Conservation (phyloP, 1,140 invertebrate genomes). For the Argopecten irradians region DNA sequence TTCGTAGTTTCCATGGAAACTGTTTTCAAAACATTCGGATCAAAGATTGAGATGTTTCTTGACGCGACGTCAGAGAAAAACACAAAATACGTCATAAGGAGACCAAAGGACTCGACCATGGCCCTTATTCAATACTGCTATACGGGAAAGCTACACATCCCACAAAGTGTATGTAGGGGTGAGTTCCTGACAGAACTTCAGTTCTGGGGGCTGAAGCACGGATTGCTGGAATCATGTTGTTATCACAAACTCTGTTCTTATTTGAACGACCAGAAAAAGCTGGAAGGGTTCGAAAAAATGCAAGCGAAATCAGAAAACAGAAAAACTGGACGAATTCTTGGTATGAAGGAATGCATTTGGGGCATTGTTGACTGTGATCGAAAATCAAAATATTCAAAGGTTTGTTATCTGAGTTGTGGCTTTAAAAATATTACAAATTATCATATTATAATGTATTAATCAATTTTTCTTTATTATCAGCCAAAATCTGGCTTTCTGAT, state of each 20-base stretch:
- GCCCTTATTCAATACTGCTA: not conserved
- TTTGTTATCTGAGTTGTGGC: no score
- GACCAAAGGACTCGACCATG: not conserved
- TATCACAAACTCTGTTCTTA: not conserved
- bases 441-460: no score
- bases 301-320: not conserved
- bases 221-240: not conserved
- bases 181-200: not conserved
- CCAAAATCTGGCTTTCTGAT: no score
- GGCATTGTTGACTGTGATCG: not conserved
- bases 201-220: not conserved
- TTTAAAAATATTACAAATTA: no score
- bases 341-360: not conserved
- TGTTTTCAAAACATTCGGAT: not conserved
- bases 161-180: not conserved
- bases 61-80: not conserved
- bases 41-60: not conserved
- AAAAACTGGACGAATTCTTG: not conserved
- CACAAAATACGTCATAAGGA: not conserved
- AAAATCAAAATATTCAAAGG: not conserved
- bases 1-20: not conserved
- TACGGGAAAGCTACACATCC: not conserved
- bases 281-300: not conserved
- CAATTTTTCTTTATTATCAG: no score
- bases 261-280: not conserved